Conservation (phyloP, 2,888 invertebrate genomes). For the Netelia fuscicornis region DNA sequence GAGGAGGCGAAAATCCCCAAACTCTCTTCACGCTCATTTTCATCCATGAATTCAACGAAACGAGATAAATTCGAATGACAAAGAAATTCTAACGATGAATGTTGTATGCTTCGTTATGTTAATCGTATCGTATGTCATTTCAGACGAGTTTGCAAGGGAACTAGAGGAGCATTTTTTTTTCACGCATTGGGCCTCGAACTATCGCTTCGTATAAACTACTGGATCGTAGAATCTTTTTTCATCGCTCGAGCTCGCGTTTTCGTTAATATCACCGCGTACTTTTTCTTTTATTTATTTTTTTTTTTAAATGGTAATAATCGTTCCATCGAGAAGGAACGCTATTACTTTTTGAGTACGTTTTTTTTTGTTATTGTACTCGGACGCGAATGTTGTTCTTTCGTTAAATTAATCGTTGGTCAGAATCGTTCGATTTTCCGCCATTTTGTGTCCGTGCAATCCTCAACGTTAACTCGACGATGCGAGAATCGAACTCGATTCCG, state of each 20-base stretch:
- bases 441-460: background rate
- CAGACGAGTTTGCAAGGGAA: slow-evolving; percentile 8
- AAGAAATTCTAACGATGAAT: slow-evolving; percentile 5
- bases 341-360: slow-evolving; percentile 21
- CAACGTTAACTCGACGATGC: slow-evolving; percentile 4
- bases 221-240: slow-evolving; percentile 32
- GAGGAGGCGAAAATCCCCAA: background rate
- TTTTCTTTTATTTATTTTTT: background rate
- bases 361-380: slow-evolving; percentile 20
- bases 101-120: background rate
- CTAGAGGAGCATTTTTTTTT: slow-evolving; percentile 29
- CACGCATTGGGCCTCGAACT: background rate
- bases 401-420: slow-evolving; percentile 13
- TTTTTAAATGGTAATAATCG: background rate
- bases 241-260: slow-evolving; percentile 11
- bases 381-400: slow-evolving; percentile 33
- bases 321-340: background rate
- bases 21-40: background rate
- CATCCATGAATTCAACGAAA: background rate
- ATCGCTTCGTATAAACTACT: slow-evolving; percentile 14
- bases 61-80: background rate
- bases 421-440: background rate
- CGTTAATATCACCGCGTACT: background rate
- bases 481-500: slow-evolving; percentile 71
- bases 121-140: slow-evolving; percentile 18